Base-by-base conservation (phyloP, 2,888 invertebrate genomes). In the Autographa pulchrina region DNA sequence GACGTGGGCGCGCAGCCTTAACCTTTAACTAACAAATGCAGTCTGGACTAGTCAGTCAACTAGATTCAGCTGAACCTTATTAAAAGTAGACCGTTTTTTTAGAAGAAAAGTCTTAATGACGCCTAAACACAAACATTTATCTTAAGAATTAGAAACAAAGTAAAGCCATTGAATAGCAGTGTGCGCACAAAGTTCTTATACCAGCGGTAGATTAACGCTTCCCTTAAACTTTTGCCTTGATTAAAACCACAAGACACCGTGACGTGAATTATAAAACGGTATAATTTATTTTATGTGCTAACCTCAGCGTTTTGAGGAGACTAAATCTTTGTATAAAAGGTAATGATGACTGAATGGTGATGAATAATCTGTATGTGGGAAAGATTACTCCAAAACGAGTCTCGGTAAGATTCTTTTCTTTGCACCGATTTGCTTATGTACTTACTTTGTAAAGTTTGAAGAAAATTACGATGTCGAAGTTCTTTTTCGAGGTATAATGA, bases 161-260 rank as follows among this genome's bases (percentile, higher is more conserved):
- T 65, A 64, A 70, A 74, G 65, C 68, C 62, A 64, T 64, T 52
- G 52, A 72, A 75, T 70, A 62, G 58, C 65, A 61, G n/a, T 20
- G 61, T 68, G 56, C 58, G 54, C 20, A 32, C 62, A 25, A 80
- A 84, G 67, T 84, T 62, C 85, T 82, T 85, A 88, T 85, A 81
- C 89, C 77, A 87, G 89, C 88, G 90, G 88, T 86, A 90, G 89
- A 91, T 92, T 92, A 91, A 87, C 88, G 85, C 78, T 81, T 74
- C 75, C 80, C 86, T 72, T 75, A 87, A 92, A 93, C 85, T 92
- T 92, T 85, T 77, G 81, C 85, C 84, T 86, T 90, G 90, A 91
- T 91, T 90, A 90, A 91, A 90, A 89, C 89, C 91, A 81, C 89
- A 82, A 85, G 83, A 82, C 81, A 84, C 74, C 88, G 89, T 89